These are phyloP conservation scores for Homarus americanus DNA, from an alignment of 1,140 invertebrate genomes.

Conservation along the genomic window DNA sequence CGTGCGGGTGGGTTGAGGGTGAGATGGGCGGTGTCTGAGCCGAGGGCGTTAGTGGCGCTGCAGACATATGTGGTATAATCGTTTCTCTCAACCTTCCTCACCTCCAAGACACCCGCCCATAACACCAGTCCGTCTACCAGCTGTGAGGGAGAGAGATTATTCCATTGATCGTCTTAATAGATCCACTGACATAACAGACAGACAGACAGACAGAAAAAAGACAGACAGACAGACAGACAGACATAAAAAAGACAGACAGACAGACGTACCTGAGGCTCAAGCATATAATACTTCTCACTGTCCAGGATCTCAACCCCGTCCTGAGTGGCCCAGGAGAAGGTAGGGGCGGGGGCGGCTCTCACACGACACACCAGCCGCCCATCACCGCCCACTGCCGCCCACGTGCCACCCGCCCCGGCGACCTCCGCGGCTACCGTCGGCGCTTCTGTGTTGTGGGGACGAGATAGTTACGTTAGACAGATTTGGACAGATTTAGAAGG, in stretches of 20 bases:
- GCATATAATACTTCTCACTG: conserved; percentile 28
- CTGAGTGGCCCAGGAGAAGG: conserved; percentile 44
- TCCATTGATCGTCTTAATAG: too few relatives aligned
- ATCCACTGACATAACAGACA: too few relatives aligned
- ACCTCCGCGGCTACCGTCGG: conserved; percentile 11
- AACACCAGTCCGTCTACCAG: conserved; percentile 83
- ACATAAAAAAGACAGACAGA: background rate
- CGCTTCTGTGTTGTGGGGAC: conserved; percentile 23
- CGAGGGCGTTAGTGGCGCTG: conserved; percentile 90
- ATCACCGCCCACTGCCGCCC: conserved; percentile 30
- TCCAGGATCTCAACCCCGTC: background rate
- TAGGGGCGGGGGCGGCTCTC: conserved; percentile 42
- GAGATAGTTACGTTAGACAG: too few relatives aligned
- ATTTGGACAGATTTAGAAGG: too few relatives aligned
- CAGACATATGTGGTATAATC: conserved; percentile 96
- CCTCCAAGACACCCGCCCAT: conserved; percentile 88
- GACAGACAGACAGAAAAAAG: too few relatives aligned
- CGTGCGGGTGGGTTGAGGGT: conserved; percentile 49
- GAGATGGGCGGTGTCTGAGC: conserved; percentile 79
- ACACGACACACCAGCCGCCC: conserved; percentile 55
- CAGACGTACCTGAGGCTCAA: conserved; percentile 33
- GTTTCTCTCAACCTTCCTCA: conserved; percentile 86
- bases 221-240: background rate
- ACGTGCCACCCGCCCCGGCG: conserved; percentile 17
- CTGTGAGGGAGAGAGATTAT: background rate